A percentile compares a stretch with the other conserved stretches of the same genome.
Conservation (phyloP, 2,888 invertebrate species). For the Ochropleura plecta region DNA sequence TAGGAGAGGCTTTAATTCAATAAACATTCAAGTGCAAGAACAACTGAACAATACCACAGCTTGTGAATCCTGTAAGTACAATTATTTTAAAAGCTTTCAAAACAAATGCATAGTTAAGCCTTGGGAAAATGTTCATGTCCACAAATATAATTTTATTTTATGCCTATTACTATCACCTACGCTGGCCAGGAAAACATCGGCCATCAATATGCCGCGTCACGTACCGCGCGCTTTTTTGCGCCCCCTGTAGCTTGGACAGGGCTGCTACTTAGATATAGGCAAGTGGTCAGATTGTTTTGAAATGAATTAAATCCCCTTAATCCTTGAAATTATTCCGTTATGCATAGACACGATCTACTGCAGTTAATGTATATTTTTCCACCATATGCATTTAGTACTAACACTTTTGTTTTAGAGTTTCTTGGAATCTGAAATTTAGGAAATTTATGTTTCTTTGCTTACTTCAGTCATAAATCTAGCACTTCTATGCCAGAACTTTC, state of each 20-base stretch:
- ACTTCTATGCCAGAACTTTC: neutral
- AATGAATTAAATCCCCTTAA: constrained; percentile 16
- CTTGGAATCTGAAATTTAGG: neutral
- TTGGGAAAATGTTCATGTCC: constrained; percentile 44
- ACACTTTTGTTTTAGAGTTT: neutral
- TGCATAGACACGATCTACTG: constrained; percentile 22
- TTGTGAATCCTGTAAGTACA: neutral
- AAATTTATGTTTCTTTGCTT: neutral
- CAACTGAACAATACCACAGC: no score
- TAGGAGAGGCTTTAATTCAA: neutral
- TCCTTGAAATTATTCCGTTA: neutral
- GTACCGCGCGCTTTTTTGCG: constrained; percentile 71
- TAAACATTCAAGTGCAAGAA: neutral
- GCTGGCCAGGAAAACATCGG: constrained; percentile 67
- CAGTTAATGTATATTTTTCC: neutral
- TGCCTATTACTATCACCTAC: constrained; percentile 61
- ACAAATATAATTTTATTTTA: constrained; percentile 61
- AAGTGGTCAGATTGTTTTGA: constrained; percentile 13
- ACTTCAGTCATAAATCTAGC: neutral
- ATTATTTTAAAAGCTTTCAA: constrained; percentile 19
- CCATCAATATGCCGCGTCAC: constrained; percentile 78
- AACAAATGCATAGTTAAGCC: constrained; percentile 38
- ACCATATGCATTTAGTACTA: no score
- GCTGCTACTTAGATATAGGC: constrained; percentile 40
- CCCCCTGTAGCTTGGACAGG: constrained; percentile 71